Evolutionary conservation across 2,797 vertebrate species (phyloP).

Genomic region (Chromis chromis): DNA sequence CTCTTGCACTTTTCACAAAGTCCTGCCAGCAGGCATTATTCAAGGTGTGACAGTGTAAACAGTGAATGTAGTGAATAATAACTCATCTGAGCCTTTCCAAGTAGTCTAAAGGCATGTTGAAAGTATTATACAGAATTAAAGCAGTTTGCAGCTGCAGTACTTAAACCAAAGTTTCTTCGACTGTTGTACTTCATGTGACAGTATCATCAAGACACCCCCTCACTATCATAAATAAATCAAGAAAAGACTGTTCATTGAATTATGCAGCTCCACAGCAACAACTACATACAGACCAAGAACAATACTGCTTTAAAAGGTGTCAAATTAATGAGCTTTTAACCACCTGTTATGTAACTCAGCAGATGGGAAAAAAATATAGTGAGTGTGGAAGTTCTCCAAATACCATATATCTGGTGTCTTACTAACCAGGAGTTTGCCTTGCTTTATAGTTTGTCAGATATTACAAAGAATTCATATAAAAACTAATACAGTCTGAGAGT

Average conservation of each 20-base stretch:
- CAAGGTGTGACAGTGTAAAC: conserved; percentile 17
- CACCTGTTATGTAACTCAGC: conserved; percentile 43
- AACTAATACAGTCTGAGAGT: background rate
- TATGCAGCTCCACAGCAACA: conserved; percentile 28
- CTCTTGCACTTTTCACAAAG: conserved; percentile 22
- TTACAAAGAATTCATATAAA: background rate
- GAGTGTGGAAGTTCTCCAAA: background rate
- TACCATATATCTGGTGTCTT: background rate
- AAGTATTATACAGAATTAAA: conserved; percentile 9
- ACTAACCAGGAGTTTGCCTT: background rate
- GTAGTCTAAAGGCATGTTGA: conserved; percentile 1
- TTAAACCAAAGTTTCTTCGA: conserved; percentile 51
- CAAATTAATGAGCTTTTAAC: conserved; percentile 38
- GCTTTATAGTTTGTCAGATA: background rate
- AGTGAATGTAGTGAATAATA: conserved; percentile 17
- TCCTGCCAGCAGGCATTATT: conserved; percentile 10
- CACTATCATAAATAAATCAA: conserved; percentile 65
- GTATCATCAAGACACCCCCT: conserved; percentile 54
- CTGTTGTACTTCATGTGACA: conserved; percentile 41
- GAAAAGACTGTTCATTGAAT: conserved; percentile 56
- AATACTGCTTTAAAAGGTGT: conserved; percentile 26
- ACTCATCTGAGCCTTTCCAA: conserved; percentile 12
- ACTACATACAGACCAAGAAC: conserved; percentile 12
- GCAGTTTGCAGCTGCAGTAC: conserved; percentile 18
- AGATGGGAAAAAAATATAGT: conserved; percentile 25